Base-by-base conservation (phyloP, 2,888 invertebrate genomes). In the Drosophila pegasa region DNA sequence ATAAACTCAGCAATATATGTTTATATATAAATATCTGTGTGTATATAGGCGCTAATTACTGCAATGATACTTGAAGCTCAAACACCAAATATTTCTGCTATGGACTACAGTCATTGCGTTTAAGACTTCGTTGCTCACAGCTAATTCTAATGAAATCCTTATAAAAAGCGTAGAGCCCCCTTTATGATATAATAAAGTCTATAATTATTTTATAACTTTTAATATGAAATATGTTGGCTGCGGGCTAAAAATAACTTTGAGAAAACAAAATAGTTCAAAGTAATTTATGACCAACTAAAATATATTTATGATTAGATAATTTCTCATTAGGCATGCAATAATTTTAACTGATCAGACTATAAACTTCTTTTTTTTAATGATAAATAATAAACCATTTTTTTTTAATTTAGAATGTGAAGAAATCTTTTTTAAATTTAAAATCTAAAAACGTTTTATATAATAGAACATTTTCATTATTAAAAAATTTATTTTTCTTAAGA, bases 1-100 rank as follows among this genome's bases (percentile, higher is more conserved):
- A 70, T 56, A 62, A 62, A 52, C 56, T 56, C 51, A 71, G n/a
- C n/a, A n/a, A n/a, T 43, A 70, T 20, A 38, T 38, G 33, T 14
- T 14, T 31, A 33, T 5, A 20, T 31, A 31, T 47, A 12, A 27
- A 16, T 25, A 27, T 37, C 14, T 41, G 20, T 9, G 27, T 45
- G 5, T 27, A 27, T 43, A 47, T 45, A 51, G 45, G 12, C 31
- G 25, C 29, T 29, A 69, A 70, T 73, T 54, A 40, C 45, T 9
- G 7, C 41, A 25, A 51, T 70, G 62, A 75, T 72, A 69, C 51
- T 37, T 55, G 10, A 29, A n/a, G 12, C 38, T 38, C 0, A 38
- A 27, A 5, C 38, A 33, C 5, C 27, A 14, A 6, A 10, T 31
- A 2, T 12, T 14, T 16, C 20, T n/a, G 40, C n/a, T 7, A 20